Conservation (phyloP, 1,140 invertebrate genomes). For the Meteorus sp. region DNA sequence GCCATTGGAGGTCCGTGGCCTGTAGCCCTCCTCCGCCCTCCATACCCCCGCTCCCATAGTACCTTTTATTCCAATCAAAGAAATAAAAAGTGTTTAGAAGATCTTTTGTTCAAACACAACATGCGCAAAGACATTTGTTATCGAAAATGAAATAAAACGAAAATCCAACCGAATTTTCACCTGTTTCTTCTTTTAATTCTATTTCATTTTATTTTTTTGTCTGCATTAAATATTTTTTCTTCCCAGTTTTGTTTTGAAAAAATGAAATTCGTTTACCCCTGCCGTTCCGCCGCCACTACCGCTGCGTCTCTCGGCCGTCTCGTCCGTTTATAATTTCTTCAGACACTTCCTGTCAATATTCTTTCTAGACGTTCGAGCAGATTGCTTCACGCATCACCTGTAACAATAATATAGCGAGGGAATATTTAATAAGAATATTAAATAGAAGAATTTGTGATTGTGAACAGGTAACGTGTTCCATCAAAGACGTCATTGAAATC, state of each 20-base stretch:
- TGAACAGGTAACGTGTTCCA: too few relatives aligned
- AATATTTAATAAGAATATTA: too few relatives aligned
- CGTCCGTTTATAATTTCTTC: conserved; percentile 47
- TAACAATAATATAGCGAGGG: conserved; percentile 43
- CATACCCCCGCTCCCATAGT: conserved; percentile 60
- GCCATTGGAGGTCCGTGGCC: conserved; percentile 57
- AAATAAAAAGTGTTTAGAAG: conserved; percentile 24
- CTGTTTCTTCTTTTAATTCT: too few relatives aligned
- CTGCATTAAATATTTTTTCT: too few relatives aligned
- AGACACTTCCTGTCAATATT: conserved; percentile 42
- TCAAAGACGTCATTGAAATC: conserved; percentile 1
- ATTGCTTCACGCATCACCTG: conserved; percentile 49
- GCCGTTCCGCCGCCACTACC: conserved; percentile 58
- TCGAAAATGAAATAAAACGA: too few relatives aligned
- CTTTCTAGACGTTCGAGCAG: conserved; percentile 41
- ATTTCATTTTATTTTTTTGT: too few relatives aligned
- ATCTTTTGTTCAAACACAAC: conserved; percentile 23
- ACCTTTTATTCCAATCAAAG: too few relatives aligned
- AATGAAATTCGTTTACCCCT: too few relatives aligned
- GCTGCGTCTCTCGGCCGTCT: conserved; percentile 55
- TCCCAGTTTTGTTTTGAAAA: too few relatives aligned
- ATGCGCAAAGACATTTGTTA: too few relatives aligned
- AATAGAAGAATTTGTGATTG: too few relatives aligned
- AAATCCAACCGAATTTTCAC: too few relatives aligned
- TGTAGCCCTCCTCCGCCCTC: conserved; percentile 60